Evolutionary conservation across 2,113 vertebrate species (phyloP).

Genomic region (Embiotoca jacksoni): DNA sequence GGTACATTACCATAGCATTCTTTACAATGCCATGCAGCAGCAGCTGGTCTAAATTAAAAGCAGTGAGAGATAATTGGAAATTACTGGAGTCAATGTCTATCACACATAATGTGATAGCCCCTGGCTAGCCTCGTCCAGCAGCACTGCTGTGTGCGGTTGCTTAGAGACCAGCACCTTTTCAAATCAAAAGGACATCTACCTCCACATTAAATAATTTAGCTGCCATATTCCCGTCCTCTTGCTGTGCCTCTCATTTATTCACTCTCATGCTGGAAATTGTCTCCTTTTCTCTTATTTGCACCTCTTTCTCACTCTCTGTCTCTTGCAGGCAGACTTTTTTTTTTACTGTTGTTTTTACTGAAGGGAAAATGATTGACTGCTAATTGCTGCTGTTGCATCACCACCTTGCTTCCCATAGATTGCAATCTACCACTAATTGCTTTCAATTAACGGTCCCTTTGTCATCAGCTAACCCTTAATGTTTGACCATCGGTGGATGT

Average conservation of each 20-base stretch:
- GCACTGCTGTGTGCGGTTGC: conserved; percentile 61
- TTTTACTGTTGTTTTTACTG: conserved; percentile 10
- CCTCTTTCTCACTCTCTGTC: background rate
- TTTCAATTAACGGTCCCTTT: conserved; percentile 51
- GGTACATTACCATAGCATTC: conserved; percentile 5
- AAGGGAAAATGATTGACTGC: conserved; percentile 38
- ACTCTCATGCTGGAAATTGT: conserved; percentile 34
- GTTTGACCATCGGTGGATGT: conserved; percentile 32
- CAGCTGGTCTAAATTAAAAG: conserved; percentile 38
- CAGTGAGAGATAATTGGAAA: conserved; percentile 53
- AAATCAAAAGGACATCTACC: conserved; percentile 62
- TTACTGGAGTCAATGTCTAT: conserved; percentile 22
- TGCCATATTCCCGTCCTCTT: conserved; percentile 13
- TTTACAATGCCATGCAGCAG: conserved; percentile 4
- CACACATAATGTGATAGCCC: conserved; percentile 18
- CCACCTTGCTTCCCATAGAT: conserved; percentile 32
- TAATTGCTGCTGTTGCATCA: conserved; percentile 42
- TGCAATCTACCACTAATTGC: conserved; percentile 53
- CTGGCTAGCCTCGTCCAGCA: conserved; percentile 18
- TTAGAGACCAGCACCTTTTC: conserved; percentile 62
- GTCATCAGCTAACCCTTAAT: conserved; percentile 8
- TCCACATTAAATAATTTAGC: conserved; percentile 73
- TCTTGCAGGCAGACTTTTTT: conserved; percentile 32
- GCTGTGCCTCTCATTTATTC: conserved; percentile 27
- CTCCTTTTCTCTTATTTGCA: conserved; percentile 8